Base-by-base conservation (phyloP, 2,888 invertebrate species). In the Cephalotes varians region DNA sequence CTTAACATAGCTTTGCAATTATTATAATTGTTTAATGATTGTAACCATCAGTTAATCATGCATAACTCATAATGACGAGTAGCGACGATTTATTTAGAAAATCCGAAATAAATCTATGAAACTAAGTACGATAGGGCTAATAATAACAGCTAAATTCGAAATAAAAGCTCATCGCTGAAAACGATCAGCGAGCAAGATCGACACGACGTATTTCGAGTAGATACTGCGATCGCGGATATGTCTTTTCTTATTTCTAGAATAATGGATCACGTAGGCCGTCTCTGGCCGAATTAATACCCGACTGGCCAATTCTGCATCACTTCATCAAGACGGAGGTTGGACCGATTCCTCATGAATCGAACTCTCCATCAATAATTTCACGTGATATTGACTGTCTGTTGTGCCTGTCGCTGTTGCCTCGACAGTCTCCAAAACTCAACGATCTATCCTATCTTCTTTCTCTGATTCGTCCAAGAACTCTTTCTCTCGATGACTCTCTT, bases 231-330 rank as follows among this genome's bases (percentile, higher is more conserved):
- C 81, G 85, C 76, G 76, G 80, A 88, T 85, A 1, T 76, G 85
- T 82, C 85, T 90, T 92, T 92, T 92, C 81, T 92, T 90, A 89
- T 93, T 89, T 92, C 90, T 95, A 94, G 95, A 93, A 73, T 91
- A 88, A 86, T 88, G 90, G 90, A 95, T 95, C 96, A 92, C 97
- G 98, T 96, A 96, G 98, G 96, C 97, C 97, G 95, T 98, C 98
- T 94, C 96, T 98, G 95, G 98, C 98, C 94, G 98, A 99, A 96
- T 96, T 98, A 96, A 98, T 99, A 95, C 98, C 98, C 94, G 98
- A 98, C 96, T 99, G 98, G 98, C 98, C 98, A 94, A 97, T 97
- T 95, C 97, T 98, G 95, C 97, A 97, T 95, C 97, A 96, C 96
- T 96, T 97, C 96, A 96, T 96, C 96, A 96, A 96, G 96, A 96